phyloP scores from a whole-genome alignment of 2,797 vertebrate genomes.

The Rhinella marina region DNA sequence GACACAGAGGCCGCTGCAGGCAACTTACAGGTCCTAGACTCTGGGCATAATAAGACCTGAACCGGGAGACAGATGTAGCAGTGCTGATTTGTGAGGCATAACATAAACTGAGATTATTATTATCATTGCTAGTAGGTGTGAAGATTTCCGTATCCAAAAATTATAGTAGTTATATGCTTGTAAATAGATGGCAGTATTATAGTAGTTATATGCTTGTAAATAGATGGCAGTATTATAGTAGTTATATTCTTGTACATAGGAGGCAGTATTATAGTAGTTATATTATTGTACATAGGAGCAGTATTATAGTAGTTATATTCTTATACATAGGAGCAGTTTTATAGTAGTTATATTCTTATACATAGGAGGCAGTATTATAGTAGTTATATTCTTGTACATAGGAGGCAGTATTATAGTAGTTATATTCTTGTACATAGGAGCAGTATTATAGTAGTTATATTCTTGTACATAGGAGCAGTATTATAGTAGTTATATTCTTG shows the following conservation, averaged over 20 bases:
- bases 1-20: constrained; percentile 11
- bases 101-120: neutral
- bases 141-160: neutral
- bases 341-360: constrained; percentile 7
- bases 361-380: constrained; percentile 6
- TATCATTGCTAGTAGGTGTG: too few relatives aligned
- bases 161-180: constrained; percentile 1
- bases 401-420: constrained; percentile 11
- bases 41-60: too few relatives aligned
- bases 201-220: neutral
- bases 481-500: constrained; percentile 1
- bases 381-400: constrained; percentile 12
- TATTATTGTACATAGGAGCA: neutral
- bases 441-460: constrained; percentile 1
- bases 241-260: neutral
- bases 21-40: neutral
- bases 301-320: constrained; percentile 18
- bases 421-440: constrained; percentile 1
- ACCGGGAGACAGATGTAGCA: neutral
- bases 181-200: neutral
- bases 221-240: neutral
- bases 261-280: too few relatives aligned
- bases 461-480: neutral
- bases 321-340: neutral
- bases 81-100: neutral